Evolutionary conservation across 2,113 vertebrate species (phyloP).

Genomic region (Lepus europaeus): DNA sequence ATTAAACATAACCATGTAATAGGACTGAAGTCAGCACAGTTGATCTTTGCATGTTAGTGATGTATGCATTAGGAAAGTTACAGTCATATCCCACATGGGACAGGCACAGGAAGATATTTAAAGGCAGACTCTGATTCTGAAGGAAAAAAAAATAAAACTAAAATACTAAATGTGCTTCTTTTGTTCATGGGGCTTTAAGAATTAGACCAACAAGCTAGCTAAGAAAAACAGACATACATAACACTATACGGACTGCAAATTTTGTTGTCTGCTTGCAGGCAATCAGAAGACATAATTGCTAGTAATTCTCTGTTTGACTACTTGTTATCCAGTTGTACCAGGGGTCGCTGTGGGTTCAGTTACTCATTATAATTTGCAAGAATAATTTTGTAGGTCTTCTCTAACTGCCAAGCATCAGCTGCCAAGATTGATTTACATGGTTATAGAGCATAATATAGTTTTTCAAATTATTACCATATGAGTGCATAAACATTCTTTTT

Average conservation of each 20-base stretch:
- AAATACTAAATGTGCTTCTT: background rate
- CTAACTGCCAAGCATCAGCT: conserved; percentile 27
- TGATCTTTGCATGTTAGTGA: background rate
- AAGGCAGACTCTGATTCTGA: background rate
- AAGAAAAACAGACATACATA: conserved; percentile 41
- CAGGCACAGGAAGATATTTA: background rate
- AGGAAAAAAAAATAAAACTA: background rate
- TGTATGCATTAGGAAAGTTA: background rate
- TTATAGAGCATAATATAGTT: conserved; percentile 26
- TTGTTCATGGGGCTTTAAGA: background rate
- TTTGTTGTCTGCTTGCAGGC: conserved; percentile 18
- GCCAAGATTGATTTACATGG: conserved; percentile 39
- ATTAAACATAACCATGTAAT: background rate
- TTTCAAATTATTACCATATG: conserved; percentile 56
- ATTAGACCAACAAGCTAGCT: conserved; percentile 8
- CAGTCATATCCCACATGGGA: background rate
- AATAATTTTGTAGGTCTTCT: conserved; percentile 60
- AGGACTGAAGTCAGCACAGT: background rate
- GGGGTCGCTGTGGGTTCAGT: conserved; percentile 24
- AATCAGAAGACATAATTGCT: conserved; percentile 59
- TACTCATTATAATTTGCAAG: conserved; percentile 54
- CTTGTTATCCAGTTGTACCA: conserved; percentile 35
- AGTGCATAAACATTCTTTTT: conserved; percentile 17
- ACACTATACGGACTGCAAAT: background rate
- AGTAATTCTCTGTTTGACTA: conserved; percentile 54